Evolutionary conservation across 2,888 invertebrate species (phyloP).

Genomic region (Odontomyia ornata): DNA sequence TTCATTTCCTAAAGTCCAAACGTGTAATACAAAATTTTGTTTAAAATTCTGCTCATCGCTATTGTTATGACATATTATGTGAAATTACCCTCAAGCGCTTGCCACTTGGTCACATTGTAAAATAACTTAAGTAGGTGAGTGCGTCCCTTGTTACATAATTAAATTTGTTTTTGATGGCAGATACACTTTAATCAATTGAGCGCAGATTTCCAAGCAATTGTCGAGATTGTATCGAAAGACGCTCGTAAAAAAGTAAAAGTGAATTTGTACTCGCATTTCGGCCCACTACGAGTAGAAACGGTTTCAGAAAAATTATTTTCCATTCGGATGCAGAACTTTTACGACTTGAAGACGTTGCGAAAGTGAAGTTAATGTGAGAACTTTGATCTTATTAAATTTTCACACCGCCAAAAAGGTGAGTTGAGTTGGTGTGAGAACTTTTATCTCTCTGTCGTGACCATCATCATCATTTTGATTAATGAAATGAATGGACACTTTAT

Average conservation of each 20-base stretch:
- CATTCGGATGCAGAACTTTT: slow-evolving; percentile 28
- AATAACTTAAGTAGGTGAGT: too few relatives aligned
- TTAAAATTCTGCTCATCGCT: slow-evolving; percentile 32
- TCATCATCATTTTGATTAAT: slow-evolving; percentile 3
- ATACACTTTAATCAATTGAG: slow-evolving; percentile 7
- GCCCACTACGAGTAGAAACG: neutral
- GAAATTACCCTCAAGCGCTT: slow-evolving; percentile 2
- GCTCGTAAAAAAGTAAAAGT: slow-evolving; percentile 40
- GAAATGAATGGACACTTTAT: slow-evolving; percentile 38
- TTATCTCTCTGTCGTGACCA: neutral
- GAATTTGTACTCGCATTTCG: neutral
- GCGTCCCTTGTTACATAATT: neutral
- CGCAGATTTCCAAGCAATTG: neutral
- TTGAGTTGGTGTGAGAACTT: slow-evolving; percentile 3
- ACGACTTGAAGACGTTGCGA: slow-evolving; percentile 9
- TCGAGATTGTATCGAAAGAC: slow-evolving; percentile 24
- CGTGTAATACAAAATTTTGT: neutral
- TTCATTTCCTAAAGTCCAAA: slow-evolving; percentile 28
- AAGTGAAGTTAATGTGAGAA: slow-evolving; percentile 44
- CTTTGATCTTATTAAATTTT: slow-evolving; percentile 39
- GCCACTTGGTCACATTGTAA: neutral
- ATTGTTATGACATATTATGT: slow-evolving; percentile 24
- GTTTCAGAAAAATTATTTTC: slow-evolving; percentile 17
- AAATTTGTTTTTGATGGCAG: neutral
- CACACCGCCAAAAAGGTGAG: neutral